phyloP scores from a whole-genome alignment of 2,113 vertebrate species.

The Cinclus cinclus region DNA sequence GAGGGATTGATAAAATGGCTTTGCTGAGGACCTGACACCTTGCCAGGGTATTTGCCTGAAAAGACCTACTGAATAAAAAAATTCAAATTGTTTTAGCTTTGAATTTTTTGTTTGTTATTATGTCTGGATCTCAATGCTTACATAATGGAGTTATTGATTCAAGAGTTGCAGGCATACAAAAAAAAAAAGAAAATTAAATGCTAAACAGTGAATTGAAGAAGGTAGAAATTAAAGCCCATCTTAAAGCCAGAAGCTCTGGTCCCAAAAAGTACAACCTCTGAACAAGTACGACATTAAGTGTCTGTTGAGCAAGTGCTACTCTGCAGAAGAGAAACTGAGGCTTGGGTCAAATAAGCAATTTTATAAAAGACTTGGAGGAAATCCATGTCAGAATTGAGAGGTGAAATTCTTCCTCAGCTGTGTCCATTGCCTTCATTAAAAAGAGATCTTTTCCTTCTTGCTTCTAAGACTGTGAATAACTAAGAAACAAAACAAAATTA shows the following conservation, averaged over 20 bases:
- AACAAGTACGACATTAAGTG: neutral
- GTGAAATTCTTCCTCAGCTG: neutral
- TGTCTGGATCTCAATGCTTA: neutral
- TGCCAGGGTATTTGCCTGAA: neutral
- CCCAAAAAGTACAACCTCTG: neutral
- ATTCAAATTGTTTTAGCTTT: neutral
- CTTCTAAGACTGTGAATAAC: neutral
- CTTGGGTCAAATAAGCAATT: neutral
- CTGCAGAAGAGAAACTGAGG: neutral
- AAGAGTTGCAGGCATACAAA: neutral
- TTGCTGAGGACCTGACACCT: neutral
- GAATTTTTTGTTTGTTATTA: neutral
- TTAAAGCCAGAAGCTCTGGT: neutral
- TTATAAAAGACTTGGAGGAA: neutral
- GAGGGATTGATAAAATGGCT: neutral
- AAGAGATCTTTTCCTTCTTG: neutral
- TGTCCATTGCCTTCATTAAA: neutral
- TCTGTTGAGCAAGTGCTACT: neutral
- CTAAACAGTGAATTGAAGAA: neutral
- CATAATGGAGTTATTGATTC: neutral
- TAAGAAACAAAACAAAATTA: neutral
- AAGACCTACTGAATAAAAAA: neutral
- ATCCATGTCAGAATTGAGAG: neutral
- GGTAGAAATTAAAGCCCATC: neutral
- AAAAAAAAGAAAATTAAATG: neutral